These are phyloP conservation scores for Protophormia terraenovae DNA, from an alignment of 2,888 invertebrate genomes.

Conservation along the genomic window DNA sequence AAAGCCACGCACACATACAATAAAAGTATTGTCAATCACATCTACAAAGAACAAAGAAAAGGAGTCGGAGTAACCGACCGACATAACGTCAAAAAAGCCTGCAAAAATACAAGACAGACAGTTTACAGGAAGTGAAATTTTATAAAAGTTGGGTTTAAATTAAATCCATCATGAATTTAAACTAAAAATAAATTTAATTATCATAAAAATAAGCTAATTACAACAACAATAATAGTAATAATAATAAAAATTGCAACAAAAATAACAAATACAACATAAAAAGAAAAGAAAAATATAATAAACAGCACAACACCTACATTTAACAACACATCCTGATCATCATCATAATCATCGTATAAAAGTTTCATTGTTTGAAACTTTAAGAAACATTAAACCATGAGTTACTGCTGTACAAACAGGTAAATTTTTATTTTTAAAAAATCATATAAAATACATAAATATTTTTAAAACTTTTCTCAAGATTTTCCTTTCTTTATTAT, in stretches of 20 bases:
- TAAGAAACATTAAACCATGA: conserved; percentile 47
- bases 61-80: conserved; percentile 17
- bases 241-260: too few relatives aligned
- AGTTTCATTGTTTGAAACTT: conserved; percentile 47
- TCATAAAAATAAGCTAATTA: too few relatives aligned
- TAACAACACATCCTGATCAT: neutral
- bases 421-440: conserved; percentile 3
- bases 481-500: too few relatives aligned
- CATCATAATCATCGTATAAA: neutral
- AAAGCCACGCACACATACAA: conserved; percentile 48
- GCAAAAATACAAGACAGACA: too few relatives aligned
- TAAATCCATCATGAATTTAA: too few relatives aligned
- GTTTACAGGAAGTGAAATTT: too few relatives aligned
- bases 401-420: conserved; percentile 57
- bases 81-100: neutral
- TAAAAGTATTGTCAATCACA: conserved; percentile 1
- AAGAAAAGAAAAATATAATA: neutral
- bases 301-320: neutral
- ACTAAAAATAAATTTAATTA: too few relatives aligned
- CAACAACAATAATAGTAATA: too few relatives aligned
- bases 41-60: conserved; percentile 34
- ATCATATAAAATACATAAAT: neutral
- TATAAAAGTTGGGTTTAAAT: too few relatives aligned
- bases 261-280: too few relatives aligned
- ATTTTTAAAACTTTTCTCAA: neutral